These are phyloP conservation scores for Eclectus roratus DNA, from an alignment of 2,113 vertebrate species.

Conservation along the genomic window DNA sequence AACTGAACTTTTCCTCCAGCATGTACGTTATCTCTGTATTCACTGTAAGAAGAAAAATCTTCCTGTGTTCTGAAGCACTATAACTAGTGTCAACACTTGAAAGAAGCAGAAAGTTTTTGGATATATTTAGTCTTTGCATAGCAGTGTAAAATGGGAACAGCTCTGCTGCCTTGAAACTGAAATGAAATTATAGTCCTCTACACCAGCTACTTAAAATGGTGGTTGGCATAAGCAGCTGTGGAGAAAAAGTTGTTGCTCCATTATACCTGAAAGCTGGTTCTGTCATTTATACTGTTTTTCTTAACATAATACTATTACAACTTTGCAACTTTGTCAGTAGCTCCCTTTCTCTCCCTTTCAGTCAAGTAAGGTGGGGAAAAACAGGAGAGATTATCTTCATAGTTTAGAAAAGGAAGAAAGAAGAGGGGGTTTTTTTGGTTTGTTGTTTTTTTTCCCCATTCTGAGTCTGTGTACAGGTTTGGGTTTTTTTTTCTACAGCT, in stretches of 20 bases:
- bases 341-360: background rate
- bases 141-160: background rate
- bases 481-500: background rate
- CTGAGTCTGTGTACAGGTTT: background rate
- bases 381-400: background rate
- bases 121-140: background rate
- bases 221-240: background rate
- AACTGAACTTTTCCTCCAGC: background rate
- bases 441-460: background rate
- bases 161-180: background rate
- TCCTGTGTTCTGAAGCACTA: background rate
- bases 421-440: background rate
- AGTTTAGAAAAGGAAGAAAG: background rate
- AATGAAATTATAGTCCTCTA: background rate
- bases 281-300: background rate
- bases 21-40: background rate
- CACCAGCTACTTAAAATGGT: background rate
- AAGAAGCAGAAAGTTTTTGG: background rate
- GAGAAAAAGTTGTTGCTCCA: background rate
- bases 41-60: background rate
- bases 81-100: background rate
- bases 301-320: background rate
- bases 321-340: background rate
- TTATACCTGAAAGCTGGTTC: background rate
- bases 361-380: background rate